phyloP scores from a whole-genome alignment of 2,113 vertebrate species.

The Thamnophis sirtalis region DNA sequence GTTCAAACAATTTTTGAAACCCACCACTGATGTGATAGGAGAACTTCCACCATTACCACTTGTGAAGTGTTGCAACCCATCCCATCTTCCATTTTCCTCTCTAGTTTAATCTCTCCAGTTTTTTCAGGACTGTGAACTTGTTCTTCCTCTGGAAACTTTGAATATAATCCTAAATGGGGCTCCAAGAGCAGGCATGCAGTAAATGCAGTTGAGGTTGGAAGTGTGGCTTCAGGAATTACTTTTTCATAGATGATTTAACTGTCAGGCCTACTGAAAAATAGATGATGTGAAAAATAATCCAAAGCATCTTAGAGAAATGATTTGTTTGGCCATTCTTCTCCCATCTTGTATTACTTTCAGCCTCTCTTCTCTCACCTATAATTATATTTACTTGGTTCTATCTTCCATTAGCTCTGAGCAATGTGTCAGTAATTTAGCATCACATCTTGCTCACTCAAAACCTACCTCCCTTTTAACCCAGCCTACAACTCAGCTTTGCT shows the following conservation, averaged over 20 bases:
- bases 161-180: not conserved
- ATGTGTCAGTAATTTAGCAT: constrained; percentile 6
- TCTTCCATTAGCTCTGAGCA: constrained; percentile 9
- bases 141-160: not conserved
- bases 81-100: not conserved
- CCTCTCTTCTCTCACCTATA: not conserved
- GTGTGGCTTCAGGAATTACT: not conserved
- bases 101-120: not conserved
- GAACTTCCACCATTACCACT: not conserved
- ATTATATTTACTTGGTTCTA: constrained; percentile 8
- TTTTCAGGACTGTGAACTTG: not conserved
- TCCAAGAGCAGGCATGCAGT: not conserved
- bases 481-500: not conserved
- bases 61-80: not conserved
- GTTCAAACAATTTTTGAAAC: too few relatives aligned
- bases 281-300: not conserved
- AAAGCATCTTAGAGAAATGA: not conserved
- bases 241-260: not conserved
- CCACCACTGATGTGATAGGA: not conserved
- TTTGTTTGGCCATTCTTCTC: not conserved
- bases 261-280: not conserved
- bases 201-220: not conserved
- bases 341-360: not conserved
- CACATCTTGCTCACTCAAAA: not conserved
- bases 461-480: not conserved